These are phyloP conservation scores for Pipa parva DNA, from an alignment of 2,113 vertebrate genomes.

Conservation along the genomic window DNA sequence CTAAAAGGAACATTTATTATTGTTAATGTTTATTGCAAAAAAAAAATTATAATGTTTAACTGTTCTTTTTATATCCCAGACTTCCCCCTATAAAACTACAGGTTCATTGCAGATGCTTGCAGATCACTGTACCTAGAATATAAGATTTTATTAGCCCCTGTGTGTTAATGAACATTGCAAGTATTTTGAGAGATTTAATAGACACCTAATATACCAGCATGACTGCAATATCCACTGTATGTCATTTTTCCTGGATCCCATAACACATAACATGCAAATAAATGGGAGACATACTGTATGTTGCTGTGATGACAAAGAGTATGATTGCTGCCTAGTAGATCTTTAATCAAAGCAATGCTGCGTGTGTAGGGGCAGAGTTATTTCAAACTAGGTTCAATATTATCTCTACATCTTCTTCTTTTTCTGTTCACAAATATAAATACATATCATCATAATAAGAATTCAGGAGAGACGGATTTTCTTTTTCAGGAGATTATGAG, in stretches of 20 bases:
- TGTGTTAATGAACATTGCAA: conserved; percentile 31
- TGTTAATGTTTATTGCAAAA: too few relatives aligned
- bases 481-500: not conserved
- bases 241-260: conserved; percentile 22
- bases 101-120: too few relatives aligned
- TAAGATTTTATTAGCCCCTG: conserved; percentile 29
- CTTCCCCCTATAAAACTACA: too few relatives aligned
- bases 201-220: conserved; percentile 31
- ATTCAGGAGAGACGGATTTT: not conserved
- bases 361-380: not conserved
- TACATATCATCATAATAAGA: not conserved
- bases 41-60: too few relatives aligned
- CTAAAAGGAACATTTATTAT: too few relatives aligned
- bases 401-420: not conserved
- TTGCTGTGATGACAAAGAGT: conserved; percentile 13
- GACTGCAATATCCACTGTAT: conserved; percentile 37
- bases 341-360: conserved; percentile 17
- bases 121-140: conserved; percentile 17
- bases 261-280: conserved; percentile 36
- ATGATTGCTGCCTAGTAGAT: not conserved
- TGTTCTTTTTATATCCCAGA: too few relatives aligned
- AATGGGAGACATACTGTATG: conserved; percentile 26
- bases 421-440: not conserved
- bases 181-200: conserved; percentile 33
- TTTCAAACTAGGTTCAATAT: not conserved